phyloP scores from a whole-genome alignment of 2,797 vertebrate species.

The Cirrhinus mrigala region DNA sequence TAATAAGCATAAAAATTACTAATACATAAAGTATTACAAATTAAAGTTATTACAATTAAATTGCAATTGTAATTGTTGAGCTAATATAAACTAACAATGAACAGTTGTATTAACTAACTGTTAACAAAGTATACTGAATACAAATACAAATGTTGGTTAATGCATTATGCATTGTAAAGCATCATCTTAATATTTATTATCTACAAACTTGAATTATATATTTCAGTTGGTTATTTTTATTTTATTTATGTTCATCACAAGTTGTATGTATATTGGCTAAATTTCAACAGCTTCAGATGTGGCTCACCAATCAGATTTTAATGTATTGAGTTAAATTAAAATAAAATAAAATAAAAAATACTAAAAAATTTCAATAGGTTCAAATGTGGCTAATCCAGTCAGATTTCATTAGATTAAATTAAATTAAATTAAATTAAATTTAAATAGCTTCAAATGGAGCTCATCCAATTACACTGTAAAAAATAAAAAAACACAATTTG shows the following conservation, averaged over 20 bases:
- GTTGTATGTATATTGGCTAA: background rate
- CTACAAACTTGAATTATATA: background rate
- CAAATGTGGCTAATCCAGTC: too few relatives aligned
- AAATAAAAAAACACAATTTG: too few relatives aligned
- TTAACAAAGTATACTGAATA: background rate
- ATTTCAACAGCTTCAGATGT: background rate
- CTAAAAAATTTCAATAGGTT: too few relatives aligned
- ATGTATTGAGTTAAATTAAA: background rate
- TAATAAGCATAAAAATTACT: background rate
- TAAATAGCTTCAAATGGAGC: too few relatives aligned
- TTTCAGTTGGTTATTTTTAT: background rate
- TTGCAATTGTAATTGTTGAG: background rate
- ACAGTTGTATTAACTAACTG: conserved; percentile 1
- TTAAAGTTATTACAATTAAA: too few relatives aligned
- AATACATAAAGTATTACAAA: background rate
- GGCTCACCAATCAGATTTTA: background rate
- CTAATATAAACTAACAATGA: background rate
- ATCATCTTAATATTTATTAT: background rate
- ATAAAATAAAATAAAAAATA: too few relatives aligned
- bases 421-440: too few relatives aligned
- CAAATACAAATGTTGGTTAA: background rate
- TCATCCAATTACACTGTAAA: too few relatives aligned
- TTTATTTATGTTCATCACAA: background rate
- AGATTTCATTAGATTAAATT: too few relatives aligned
- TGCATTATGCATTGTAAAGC: background rate